A percentile compares a stretch with the other conserved stretches of the same genome.
Evolutionary conservation across 35 echinoderm and acorn worm species (phyloP).

Genomic region (Lytechinus pictus): DNA sequence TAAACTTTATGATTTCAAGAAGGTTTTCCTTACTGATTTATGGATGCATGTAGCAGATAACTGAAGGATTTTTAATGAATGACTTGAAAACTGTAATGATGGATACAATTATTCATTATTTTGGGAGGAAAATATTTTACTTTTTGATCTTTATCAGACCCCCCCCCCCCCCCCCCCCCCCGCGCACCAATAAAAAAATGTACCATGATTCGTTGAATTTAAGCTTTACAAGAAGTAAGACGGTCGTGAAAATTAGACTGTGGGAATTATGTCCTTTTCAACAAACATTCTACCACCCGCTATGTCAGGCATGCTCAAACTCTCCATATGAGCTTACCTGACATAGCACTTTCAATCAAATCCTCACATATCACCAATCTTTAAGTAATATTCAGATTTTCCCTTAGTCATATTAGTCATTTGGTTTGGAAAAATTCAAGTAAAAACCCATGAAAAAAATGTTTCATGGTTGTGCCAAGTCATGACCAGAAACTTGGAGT

Average conservation of each 20-base stretch:
- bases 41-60: neutral
- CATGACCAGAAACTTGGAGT: neutral
- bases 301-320: slow-evolving; percentile 1
- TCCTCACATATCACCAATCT: neutral
- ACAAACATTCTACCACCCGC: neutral
- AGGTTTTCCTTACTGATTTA: neutral
- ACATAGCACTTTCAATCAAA: neutral
- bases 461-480: no score
- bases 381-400: neutral
- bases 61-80: neutral
- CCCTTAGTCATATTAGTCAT: neutral
- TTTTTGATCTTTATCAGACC: no score
- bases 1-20: neutral
- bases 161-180: no score
- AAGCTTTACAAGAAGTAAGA: neutral
- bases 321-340: neutral
- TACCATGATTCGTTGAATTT: no score
- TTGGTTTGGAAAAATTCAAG: neutral
- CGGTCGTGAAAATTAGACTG: neutral
- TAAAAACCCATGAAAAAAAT: no score
- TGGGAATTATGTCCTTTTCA: neutral
- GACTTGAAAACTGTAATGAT: neutral
- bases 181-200: no score
- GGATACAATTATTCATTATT: neutral
- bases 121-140: neutral